Conservation (phyloP, 2,797 vertebrate genomes). For the Podargus strigoides region DNA sequence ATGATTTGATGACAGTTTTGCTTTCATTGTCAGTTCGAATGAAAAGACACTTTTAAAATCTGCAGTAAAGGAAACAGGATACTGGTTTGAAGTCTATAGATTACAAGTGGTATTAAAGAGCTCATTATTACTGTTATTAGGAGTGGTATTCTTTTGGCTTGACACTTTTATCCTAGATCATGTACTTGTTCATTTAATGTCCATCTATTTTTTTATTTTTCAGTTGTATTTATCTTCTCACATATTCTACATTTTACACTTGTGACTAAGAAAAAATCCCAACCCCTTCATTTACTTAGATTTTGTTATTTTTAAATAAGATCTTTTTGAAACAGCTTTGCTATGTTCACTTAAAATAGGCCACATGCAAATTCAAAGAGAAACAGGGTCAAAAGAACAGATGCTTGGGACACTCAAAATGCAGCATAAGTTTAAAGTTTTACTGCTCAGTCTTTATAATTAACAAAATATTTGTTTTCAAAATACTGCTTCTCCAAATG, state of each 20-base stretch:
- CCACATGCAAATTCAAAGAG: background rate
- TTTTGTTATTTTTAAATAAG: background rate
- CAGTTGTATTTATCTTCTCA: background rate
- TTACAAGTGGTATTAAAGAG: background rate
- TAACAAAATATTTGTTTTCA: background rate
- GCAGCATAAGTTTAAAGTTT: background rate
- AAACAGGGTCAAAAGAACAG: background rate
- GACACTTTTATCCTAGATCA: background rate
- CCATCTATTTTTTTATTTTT: background rate
- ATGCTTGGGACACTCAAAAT: background rate
- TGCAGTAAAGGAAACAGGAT: background rate
- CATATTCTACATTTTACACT: background rate
- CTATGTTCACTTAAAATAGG: background rate
- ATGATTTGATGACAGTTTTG: background rate
- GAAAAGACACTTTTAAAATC: background rate
- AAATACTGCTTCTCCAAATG: background rate
- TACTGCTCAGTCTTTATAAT: background rate
- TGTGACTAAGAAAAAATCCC: background rate
- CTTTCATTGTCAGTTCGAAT: background rate
- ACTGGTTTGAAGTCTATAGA: background rate
- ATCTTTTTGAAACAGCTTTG: background rate
- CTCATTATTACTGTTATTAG: background rate
- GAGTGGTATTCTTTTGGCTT: background rate
- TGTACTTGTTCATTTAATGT: background rate
- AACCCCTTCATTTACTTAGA: background rate